Evolutionary conservation across 2,797 vertebrate species (phyloP), one percentile per base, ranked within the genome.

Genomic region (Zalophus californianus): DNA sequence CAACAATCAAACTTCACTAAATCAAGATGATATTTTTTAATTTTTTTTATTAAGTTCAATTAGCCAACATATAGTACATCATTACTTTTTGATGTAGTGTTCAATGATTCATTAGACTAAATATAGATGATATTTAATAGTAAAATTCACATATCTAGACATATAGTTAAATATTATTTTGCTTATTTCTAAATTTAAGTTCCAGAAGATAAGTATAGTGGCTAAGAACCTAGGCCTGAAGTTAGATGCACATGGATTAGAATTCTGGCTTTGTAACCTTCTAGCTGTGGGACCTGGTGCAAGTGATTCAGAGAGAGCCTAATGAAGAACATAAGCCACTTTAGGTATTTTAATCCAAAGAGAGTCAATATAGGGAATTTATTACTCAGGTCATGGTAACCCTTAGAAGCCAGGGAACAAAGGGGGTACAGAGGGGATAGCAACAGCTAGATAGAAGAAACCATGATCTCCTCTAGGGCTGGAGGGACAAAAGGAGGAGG

Each of bases 81-180:
- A 66, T 66, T 66, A n/a, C 15, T 66, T 66, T 66, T n/a, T 66
- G 32, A 16, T n/a, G 15, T 66, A n/a, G 32, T n/a, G 64, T 66
- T n/a, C 64, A 66, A n/a, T 66, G 64, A 66, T 66, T 66, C 64
- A n/a, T 8, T 66, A 66, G 64, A 64, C 15, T 66, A 32, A 32
- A 64, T 64, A 66, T n/a, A 66, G 64, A n/a, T 64, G 13, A 32
- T 66, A 66, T n/a, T 66, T 68, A 73, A 87, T 23, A 78, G 5
- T 70, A 89, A 94, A 82, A 89, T 25, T 50, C 25, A 80, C 14
- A 60, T 1, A 44, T 41, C 10, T 48, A 90, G 52, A 50, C 25
- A 68, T 32, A 93, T 83, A 92, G 50, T 8, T 86, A 64, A 89
- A 52, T 13, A 15, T 32, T 52, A 35, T n/a, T 82, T 87, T 60